A percentile compares a stretch with the other conserved stretches of the same genome.
These are phyloP conservation scores for Oryzias woworae DNA, from an alignment of 2,113 vertebrate species.

Conservation along the genomic window DNA sequence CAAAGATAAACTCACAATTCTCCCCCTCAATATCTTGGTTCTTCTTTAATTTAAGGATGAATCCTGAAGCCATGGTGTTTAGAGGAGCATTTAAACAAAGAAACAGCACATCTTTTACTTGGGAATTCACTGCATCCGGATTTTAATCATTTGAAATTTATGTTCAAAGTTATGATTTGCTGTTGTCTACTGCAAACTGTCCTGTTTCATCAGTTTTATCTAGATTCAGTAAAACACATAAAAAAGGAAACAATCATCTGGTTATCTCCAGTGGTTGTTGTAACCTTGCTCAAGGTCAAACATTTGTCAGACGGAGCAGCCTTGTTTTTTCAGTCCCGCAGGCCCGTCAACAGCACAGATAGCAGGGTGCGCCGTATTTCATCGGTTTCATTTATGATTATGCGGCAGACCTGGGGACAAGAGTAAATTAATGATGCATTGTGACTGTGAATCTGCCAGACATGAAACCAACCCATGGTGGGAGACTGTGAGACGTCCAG, in stretches of 20 bases:
- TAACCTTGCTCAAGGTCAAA: conserved; percentile 60
- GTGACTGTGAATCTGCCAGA: conserved; percentile 69
- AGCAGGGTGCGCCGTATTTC: conserved; percentile 47
- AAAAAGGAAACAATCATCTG: conserved; percentile 5
- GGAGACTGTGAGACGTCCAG: conserved; percentile 51
- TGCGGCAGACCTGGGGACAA: conserved; percentile 61
- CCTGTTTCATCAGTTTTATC: not conserved
- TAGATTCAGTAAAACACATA: conserved; percentile 26
- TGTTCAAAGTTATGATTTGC: not conserved
- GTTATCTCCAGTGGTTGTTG: conserved; percentile 16
- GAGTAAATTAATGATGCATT: conserved; percentile 71
- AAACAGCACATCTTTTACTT: no score
- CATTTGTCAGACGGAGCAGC: conserved; percentile 34
- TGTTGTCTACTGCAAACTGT: no score
- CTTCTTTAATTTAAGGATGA: no score
- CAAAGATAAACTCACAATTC: no score
- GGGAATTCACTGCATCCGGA: no score
- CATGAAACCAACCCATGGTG: conserved; percentile 65
- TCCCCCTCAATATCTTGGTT: no score
- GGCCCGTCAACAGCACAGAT: conserved; percentile 51
- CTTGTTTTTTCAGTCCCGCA: conserved; percentile 46
- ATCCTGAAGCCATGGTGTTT: no score
- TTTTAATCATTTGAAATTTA: no score
- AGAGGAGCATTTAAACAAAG: no score
- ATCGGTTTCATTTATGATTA: conserved; percentile 70